Evolutionary conservation across 2,797 vertebrate species (phyloP).

Genomic region (Zenarchopterus dispar): DNA sequence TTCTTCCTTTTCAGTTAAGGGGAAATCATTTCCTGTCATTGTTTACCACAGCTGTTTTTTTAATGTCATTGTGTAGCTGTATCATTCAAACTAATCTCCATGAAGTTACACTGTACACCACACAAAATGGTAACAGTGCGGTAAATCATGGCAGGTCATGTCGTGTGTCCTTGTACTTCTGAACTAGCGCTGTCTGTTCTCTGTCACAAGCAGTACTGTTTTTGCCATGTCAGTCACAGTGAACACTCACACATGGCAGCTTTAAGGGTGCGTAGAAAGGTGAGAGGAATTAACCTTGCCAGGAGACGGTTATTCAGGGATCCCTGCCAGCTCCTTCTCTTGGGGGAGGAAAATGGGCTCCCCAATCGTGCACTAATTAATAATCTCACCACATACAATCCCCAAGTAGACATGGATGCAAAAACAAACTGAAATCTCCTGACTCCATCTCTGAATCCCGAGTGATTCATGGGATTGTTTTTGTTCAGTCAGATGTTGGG

Average conservation of each 20-base stretch:
- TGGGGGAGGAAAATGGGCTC: slow-evolving; percentile 56
- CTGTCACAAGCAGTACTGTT: slow-evolving; percentile 46
- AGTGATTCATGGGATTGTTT: slow-evolving; percentile 84
- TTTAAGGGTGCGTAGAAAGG: slow-evolving; percentile 39
- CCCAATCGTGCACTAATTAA: slow-evolving; percentile 81
- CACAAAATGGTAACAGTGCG: slow-evolving; percentile 44
- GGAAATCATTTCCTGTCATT: slow-evolving; percentile 66
- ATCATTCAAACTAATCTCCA: slow-evolving; percentile 49
- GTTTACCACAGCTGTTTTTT: slow-evolving; percentile 42
- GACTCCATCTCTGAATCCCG: slow-evolving; percentile 76
- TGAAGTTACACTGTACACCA: slow-evolving; percentile 55
- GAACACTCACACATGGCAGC: slow-evolving; percentile 47
- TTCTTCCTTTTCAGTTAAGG: slow-evolving; percentile 60
- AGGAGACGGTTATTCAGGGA: slow-evolving; percentile 56
- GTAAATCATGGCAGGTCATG: slow-evolving; percentile 50
- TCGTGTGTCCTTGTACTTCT: slow-evolving; percentile 59
- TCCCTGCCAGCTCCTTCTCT: slow-evolving; percentile 68
- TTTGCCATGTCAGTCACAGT: slow-evolving; percentile 49
- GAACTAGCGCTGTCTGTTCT: slow-evolving; percentile 56
- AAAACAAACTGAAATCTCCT: slow-evolving; percentile 82
- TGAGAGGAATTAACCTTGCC: slow-evolving; percentile 45
- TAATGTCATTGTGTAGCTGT: slow-evolving; percentile 33
- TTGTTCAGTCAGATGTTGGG: slow-evolving; percentile 79
- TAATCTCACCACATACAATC: slow-evolving; percentile 71
- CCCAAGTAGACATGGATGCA: slow-evolving; percentile 66